Conservation (phyloP, 2,797 vertebrate species). For the Hafferia zeledoni region DNA sequence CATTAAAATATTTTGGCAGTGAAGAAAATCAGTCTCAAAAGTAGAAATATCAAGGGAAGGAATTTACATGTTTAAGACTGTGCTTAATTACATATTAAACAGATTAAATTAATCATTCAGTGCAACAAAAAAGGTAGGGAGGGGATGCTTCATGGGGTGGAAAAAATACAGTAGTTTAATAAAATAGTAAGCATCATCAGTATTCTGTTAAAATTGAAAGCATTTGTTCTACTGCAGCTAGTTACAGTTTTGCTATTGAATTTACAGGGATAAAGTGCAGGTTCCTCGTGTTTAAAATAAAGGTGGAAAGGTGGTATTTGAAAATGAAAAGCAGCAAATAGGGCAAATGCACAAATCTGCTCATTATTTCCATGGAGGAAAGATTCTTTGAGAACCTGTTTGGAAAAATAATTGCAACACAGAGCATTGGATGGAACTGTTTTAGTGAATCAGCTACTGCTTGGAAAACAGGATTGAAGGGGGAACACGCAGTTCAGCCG, state of each 20-base stretch:
- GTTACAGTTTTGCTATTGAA: neutral
- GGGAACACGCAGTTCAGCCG: neutral
- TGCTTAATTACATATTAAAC: slow-evolving; percentile 22
- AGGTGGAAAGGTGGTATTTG: neutral
- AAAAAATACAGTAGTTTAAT: neutral
- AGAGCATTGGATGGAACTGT: neutral
- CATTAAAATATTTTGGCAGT: neutral
- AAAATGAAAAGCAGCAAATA: neutral
- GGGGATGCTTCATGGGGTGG: neutral
- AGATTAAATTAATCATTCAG: neutral
- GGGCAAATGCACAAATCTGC: neutral
- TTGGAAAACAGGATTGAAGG: neutral
- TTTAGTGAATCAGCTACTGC: neutral
- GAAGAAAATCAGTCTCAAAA: neutral
- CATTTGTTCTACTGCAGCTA: neutral
- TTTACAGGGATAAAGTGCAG: neutral
- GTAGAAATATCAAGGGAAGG: neutral
- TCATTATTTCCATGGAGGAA: neutral
- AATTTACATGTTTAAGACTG: neutral
- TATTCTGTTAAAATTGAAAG: neutral
- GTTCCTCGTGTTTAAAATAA: neutral
- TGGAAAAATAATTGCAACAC: neutral
- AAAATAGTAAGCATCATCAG: neutral
- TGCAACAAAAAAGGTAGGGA: neutral
- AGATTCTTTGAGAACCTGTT: neutral